These are phyloP conservation scores for Gorilla gorilla DNA, from an alignment of 2,113 vertebrate genomes.

Conservation along the genomic window DNA sequence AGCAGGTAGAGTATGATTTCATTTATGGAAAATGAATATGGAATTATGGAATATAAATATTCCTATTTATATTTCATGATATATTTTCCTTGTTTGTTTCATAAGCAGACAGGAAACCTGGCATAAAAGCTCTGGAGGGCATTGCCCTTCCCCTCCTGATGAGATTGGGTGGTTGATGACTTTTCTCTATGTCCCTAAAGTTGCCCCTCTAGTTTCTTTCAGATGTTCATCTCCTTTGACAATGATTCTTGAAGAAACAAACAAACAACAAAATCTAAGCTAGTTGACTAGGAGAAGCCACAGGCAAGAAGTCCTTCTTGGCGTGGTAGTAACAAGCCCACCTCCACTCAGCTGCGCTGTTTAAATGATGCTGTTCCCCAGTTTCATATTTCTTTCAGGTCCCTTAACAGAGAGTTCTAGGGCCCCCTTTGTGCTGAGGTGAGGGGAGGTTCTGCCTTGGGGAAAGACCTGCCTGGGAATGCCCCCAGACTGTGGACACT, in stretches of 20 bases:
- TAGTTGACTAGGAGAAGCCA: not conserved
- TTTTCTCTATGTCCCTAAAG: not conserved
- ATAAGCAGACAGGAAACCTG: not conserved
- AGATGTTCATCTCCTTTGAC: not conserved
- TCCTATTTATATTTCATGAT: not conserved
- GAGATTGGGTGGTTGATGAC: rapidly evolving
- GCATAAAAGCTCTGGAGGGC: rapidly evolving
- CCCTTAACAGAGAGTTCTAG: not conserved
- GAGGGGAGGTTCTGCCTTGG: not conserved
- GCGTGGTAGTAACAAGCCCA: rapidly evolving
- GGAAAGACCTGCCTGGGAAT: not conserved
- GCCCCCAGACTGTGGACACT: rapidly evolving
- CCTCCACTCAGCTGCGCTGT: rapidly evolving
- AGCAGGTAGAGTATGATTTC: no score
- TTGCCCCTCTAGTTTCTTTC: not conserved
- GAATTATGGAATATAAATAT: not conserved
- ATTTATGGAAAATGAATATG: no score
- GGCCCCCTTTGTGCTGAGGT: no score
- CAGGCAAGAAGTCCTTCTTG: not conserved
- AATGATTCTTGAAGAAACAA: not conserved
- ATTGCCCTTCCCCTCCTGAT: rapidly evolving
- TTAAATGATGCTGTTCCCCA: rapidly evolving
- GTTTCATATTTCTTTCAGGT: not conserved
- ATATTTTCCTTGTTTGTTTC: not conserved
- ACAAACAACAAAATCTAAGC: not conserved